These are phyloP conservation scores for Poecilia picta DNA, from an alignment of 2,797 vertebrate species.

Conservation along the genomic window DNA sequence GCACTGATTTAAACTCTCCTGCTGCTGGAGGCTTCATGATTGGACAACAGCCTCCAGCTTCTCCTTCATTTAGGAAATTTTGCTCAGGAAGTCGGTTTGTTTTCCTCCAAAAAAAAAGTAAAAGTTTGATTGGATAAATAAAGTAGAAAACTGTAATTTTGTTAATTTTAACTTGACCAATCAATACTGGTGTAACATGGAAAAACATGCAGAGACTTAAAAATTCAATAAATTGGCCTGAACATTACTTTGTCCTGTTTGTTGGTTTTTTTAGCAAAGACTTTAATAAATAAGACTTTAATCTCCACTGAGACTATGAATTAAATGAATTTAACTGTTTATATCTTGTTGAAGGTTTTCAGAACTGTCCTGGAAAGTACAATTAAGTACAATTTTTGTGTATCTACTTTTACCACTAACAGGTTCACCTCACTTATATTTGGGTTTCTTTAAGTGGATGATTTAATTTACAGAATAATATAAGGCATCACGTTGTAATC, in stretches of 20 bases:
- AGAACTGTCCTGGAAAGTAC: no score
- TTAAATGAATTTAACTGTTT: background rate
- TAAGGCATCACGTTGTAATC: no score
- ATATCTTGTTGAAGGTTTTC: background rate
- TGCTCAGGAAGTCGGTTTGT: background rate
- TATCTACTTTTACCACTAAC: no score
- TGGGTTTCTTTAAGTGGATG: no score
- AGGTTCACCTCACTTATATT: no score
- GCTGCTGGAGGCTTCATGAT: background rate
- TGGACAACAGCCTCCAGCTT: background rate
- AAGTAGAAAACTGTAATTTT: slow-evolving; percentile 7
- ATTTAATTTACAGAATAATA: no score
- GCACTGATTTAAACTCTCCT: background rate
- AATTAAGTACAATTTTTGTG: no score
- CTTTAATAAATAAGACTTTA: background rate
- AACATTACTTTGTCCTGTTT: slow-evolving; percentile 41
- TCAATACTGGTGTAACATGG: slow-evolving; percentile 66
- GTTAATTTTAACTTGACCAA: slow-evolving; percentile 20
- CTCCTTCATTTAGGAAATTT: background rate
- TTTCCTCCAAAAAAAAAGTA: background rate
- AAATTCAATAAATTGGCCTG: slow-evolving; percentile 74
- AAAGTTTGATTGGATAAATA: slow-evolving; percentile 18
- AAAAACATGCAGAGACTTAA: slow-evolving; percentile 58
- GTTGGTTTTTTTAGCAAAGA: background rate
- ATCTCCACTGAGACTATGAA: background rate